phyloP scores from a whole-genome alignment of 2,797 vertebrate genomes.

The Chloroceryle inda region DNA sequence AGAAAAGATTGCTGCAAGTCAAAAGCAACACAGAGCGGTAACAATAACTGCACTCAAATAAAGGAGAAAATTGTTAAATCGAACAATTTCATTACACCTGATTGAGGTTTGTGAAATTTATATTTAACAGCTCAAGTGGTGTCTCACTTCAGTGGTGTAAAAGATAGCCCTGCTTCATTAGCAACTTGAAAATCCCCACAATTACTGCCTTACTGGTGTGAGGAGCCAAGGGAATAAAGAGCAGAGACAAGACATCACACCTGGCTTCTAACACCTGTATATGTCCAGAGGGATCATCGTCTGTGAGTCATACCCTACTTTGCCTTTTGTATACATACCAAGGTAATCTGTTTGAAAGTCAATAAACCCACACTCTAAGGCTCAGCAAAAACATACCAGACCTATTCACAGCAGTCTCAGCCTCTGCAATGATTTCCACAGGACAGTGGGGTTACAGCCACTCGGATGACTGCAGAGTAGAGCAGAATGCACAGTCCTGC shows the following conservation, averaged over 20 bases:
- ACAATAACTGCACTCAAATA: neutral
- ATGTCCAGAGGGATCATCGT: neutral
- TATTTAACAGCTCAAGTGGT: neutral
- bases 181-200: neutral
- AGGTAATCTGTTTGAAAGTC: neutral
- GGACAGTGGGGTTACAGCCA: neutral
- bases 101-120: neutral
- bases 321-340: neutral
- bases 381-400: neutral
- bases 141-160: neutral
- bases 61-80: neutral
- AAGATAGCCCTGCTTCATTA: neutral
- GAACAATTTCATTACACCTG: neutral
- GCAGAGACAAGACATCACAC: neutral
- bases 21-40: neutral
- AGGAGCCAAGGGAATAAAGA: neutral
- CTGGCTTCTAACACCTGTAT: neutral
- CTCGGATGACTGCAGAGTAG: neutral
- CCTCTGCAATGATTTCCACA: neutral
- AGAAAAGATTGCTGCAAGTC: neutral
- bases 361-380: neutral
- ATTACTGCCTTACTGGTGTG: neutral
- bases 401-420: fast-evolving
- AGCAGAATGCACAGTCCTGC: neutral
- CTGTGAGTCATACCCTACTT: neutral